Base-by-base conservation (phyloP, 23 tunicate genomes). In the Oikopleura dioica region DNA sequence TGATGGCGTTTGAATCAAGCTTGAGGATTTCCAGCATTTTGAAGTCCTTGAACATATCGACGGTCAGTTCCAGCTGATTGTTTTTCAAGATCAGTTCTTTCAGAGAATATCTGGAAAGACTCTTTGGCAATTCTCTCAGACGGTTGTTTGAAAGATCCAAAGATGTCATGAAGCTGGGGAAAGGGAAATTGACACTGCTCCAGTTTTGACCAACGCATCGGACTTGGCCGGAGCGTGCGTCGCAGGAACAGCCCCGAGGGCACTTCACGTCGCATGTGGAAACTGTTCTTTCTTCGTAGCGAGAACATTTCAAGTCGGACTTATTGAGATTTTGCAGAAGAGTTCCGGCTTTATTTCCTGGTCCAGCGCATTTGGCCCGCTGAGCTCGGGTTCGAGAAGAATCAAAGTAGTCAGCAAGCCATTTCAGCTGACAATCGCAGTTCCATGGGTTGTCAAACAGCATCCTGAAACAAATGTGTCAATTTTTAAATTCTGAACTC, bases 361-460 rank as follows among this genome's bases (percentile, higher is more conserved):
- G 72, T 28, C 4, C 16, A 16, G 4, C 30, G 26, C 72, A 63
- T 2, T 23, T 2, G 33, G 72, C 72, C 2, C 33, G 72, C 2
- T 63, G 29, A 16, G 33, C 5, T 63, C 26, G 16, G 16, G 4
- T 5, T 28, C 26, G 30, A 12, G 16, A 12, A 12, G 16, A 23
- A 28, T 63, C 26, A 31, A 63, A 63, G 26, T 21, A 63, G 2
- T 63, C 72, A 28, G 26, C 72, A 24, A 63, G 32, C 72, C 72
- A 63, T 28, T 63, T 63, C 33, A 63, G 2, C 5, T 31, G 72
- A 28, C 72, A 63, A 63, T 63, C 72, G 33, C 72, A 63, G 72
- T 63, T 24, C 72, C 72, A 63, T 28, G 16, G 72, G 26, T 63
- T 63, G 33, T 31, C 72, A 16, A 23, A 23, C 4, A 63, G 72